These are phyloP conservation scores for Idaea aversata DNA, from an alignment of 2,888 invertebrate genomes.

Conservation along the genomic window DNA sequence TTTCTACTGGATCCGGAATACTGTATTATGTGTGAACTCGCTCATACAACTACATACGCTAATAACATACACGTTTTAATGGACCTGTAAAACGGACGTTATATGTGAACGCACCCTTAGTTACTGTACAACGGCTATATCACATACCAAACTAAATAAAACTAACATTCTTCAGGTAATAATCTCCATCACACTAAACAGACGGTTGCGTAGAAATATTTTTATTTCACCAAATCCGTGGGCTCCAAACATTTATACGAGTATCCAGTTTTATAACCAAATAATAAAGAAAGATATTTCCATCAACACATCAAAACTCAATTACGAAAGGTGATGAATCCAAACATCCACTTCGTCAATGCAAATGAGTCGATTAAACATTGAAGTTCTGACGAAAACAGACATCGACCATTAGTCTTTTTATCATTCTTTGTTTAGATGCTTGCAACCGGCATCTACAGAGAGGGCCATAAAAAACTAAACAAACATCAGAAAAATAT, in stretches of 20 bases:
- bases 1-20: too few relatives aligned
- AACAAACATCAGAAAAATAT: slow-evolving; percentile 77
- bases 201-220: slow-evolving; percentile 3
- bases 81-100: too few relatives aligned
- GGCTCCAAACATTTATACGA: slow-evolving; percentile 41
- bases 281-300: slow-evolving; percentile 52
- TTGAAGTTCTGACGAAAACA: slow-evolving; percentile 65
- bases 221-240: slow-evolving; percentile 18
- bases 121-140: not conserved
- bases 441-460: slow-evolving; percentile 61
- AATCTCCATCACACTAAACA: not conserved
- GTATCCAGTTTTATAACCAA: slow-evolving; percentile 48
- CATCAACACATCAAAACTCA: slow-evolving; percentile 58
- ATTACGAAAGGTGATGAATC: slow-evolving; percentile 63
- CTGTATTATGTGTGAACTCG: too few relatives aligned
- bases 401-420: slow-evolving; percentile 70
- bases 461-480: slow-evolving; percentile 66
- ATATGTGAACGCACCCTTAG: too few relatives aligned
- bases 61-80: too few relatives aligned
- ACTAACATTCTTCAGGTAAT: not conserved
- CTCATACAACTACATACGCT: too few relatives aligned
- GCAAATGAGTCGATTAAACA: slow-evolving; percentile 75
- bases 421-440: slow-evolving; percentile 74
- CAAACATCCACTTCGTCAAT: slow-evolving; percentile 55
- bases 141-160: not conserved